Conservation (phyloP, 2,888 invertebrate species). For the Chloroclystis v-ata region DNA sequence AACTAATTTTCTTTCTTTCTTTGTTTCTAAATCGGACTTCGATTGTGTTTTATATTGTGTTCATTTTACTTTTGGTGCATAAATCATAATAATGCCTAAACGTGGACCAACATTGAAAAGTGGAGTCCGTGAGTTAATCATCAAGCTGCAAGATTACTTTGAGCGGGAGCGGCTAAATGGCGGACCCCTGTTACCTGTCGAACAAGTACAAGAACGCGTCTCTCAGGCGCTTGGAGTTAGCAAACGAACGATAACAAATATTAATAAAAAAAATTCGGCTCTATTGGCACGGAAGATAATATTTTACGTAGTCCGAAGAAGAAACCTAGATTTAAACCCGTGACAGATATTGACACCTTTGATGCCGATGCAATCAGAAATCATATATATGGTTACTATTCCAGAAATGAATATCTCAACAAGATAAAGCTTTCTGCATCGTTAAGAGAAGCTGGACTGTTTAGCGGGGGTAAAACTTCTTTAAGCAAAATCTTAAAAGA, state of each 20-base stretch:
- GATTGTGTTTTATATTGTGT: constrained; percentile 8
- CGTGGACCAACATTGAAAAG: constrained; percentile 22
- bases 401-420: too few relatives aligned
- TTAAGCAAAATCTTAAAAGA: too few relatives aligned
- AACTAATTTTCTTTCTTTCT: constrained; percentile 9
- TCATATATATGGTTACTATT: too few relatives aligned
- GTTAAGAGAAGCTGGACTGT: too few relatives aligned
- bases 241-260: constrained; percentile 15
- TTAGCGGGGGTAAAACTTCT: too few relatives aligned
- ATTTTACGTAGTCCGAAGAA: too few relatives aligned
- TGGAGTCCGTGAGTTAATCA: constrained; percentile 17
- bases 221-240: constrained; percentile 21
- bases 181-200: constrained; percentile 20
- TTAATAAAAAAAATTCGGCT: too few relatives aligned
- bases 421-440: too few relatives aligned
- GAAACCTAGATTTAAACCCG: too few relatives aligned
- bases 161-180: constrained; percentile 21
- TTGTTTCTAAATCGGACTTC: constrained; percentile 13
- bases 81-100: constrained; percentile 21
- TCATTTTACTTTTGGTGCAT: constrained; percentile 10
- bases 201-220: constrained; percentile 20
- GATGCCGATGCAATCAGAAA: too few relatives aligned
- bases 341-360: too few relatives aligned
- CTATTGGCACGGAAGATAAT: too few relatives aligned
- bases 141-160: constrained; percentile 22